These are phyloP conservation scores for Rhynchopsitta pachyrhyncha DNA, from an alignment of 2,113 vertebrate genomes.

Conservation along the genomic window DNA sequence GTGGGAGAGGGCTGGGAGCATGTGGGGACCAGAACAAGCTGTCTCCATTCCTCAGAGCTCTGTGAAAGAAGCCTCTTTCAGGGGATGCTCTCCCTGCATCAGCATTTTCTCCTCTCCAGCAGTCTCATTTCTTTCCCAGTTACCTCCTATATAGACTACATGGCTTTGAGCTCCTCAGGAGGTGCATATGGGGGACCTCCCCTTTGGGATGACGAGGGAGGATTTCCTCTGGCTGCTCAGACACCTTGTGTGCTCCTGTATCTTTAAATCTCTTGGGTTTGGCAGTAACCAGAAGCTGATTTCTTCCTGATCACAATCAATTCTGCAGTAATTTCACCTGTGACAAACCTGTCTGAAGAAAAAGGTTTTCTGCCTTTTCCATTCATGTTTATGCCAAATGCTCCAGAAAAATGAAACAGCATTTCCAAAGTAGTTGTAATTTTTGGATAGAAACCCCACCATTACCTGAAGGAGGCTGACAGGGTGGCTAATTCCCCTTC, in stretches of 20 bases:
- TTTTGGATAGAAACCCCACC: background rate
- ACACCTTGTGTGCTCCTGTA: accelerated
- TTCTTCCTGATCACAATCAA: background rate
- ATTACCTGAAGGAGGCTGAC: constrained; percentile 1
- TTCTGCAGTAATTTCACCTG: background rate
- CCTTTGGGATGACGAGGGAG: background rate
- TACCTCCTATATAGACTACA: background rate
- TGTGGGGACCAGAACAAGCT: background rate
- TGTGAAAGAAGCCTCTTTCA: background rate
- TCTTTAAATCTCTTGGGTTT: background rate
- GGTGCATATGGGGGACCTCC: background rate
- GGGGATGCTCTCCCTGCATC: background rate
- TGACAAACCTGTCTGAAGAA: background rate
- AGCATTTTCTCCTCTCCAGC: background rate
- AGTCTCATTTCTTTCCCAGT: background rate
- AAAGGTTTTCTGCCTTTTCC: background rate
- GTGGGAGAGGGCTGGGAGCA: background rate
- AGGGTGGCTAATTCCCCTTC: background rate
- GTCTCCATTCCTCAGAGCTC: background rate
- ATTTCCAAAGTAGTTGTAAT: background rate
- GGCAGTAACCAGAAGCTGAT: background rate
- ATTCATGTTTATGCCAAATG: background rate
- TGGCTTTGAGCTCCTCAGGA: background rate
- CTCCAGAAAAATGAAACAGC: background rate
- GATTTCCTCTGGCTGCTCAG: background rate